Conservation (phyloP, 2,888 invertebrate species). For the Amblyjoppa proteus region DNA sequence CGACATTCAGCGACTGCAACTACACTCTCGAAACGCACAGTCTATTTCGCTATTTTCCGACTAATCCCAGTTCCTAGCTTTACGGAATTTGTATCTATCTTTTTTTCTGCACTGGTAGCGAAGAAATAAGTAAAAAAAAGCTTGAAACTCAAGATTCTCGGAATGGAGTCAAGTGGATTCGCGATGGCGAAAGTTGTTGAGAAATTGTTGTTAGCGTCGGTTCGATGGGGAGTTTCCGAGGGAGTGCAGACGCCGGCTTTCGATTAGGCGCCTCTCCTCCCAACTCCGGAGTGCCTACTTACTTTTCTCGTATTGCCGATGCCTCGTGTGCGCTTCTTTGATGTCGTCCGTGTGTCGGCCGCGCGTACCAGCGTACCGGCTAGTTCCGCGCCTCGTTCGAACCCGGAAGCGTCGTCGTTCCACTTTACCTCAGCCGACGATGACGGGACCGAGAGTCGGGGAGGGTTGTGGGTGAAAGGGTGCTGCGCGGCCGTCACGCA, state of each 20-base stretch:
- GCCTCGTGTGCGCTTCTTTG: constrained; percentile 33
- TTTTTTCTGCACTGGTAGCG: background rate
- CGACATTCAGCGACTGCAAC: background rate
- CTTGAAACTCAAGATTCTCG: background rate
- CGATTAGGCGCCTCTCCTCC: constrained; percentile 33
- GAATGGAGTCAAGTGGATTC: constrained; percentile 7
- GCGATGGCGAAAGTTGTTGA: background rate
- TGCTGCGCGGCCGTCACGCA: constrained; percentile 20
- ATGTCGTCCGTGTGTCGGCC: constrained; percentile 28
- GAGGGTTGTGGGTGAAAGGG: constrained; percentile 13
- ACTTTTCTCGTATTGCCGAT: constrained; percentile 33
- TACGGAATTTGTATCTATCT: background rate
- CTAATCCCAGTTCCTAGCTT: background rate
- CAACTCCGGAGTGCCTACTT: constrained; percentile 5
- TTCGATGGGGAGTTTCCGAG: background rate
- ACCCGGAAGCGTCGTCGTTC: constrained; percentile 20
- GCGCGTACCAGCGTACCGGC: constrained; percentile 15
- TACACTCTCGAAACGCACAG: background rate
- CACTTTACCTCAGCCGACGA: constrained; percentile 34
- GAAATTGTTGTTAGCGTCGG: constrained; percentile 34
- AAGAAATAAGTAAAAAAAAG: background rate
- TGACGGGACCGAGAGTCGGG: background rate
- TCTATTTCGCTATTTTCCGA: background rate
- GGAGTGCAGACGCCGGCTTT: constrained; percentile 16
- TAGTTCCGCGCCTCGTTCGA: constrained; percentile 26